Conservation (phyloP, 2,113 vertebrate species). For the Entomyzon cyanotis region DNA sequence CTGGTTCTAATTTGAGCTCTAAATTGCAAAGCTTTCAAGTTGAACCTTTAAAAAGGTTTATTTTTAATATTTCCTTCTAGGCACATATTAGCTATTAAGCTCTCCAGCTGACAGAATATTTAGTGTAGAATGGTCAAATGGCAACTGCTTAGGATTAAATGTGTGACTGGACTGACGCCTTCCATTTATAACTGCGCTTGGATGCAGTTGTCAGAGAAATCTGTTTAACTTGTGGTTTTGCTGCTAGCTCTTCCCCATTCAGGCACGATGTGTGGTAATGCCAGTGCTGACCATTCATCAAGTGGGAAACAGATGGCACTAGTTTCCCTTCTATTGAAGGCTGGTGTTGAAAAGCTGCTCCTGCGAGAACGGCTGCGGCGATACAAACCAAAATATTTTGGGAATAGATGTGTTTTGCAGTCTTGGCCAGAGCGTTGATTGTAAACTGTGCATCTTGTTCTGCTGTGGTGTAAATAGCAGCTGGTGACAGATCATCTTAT, state of each 20-base stretch:
- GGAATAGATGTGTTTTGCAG: not conserved
- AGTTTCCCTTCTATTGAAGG: slow-evolving; percentile 43
- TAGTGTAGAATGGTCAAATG: slow-evolving; percentile 17
- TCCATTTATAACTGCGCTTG: slow-evolving; percentile 38
- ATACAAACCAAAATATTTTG: slow-evolving; percentile 49
- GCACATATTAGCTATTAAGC: not conserved
- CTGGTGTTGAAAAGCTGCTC: not conserved
- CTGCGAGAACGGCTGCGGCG: not conserved
- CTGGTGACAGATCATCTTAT: not conserved
- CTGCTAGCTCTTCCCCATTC: slow-evolving; percentile 11
- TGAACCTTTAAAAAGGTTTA: not conserved
- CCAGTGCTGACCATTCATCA: slow-evolving; percentile 52
- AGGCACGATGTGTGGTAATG: slow-evolving; percentile 18
- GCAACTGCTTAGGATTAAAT: slow-evolving; percentile 49
- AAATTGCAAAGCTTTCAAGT: not conserved
- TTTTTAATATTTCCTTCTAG: not conserved
- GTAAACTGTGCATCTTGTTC: not conserved
- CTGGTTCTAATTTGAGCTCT: not conserved
- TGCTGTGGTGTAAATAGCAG: not conserved
- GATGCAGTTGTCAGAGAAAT: slow-evolving; percentile 43
- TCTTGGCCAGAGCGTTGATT: not conserved
- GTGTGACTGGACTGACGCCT: not conserved
- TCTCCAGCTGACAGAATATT: slow-evolving; percentile 31
- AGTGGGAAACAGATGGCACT: slow-evolving; percentile 67
- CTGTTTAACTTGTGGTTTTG: slow-evolving; percentile 50